phyloP scores from a whole-genome alignment of 2,797 vertebrate genomes.

The Mormyrops attenuatus region DNA sequence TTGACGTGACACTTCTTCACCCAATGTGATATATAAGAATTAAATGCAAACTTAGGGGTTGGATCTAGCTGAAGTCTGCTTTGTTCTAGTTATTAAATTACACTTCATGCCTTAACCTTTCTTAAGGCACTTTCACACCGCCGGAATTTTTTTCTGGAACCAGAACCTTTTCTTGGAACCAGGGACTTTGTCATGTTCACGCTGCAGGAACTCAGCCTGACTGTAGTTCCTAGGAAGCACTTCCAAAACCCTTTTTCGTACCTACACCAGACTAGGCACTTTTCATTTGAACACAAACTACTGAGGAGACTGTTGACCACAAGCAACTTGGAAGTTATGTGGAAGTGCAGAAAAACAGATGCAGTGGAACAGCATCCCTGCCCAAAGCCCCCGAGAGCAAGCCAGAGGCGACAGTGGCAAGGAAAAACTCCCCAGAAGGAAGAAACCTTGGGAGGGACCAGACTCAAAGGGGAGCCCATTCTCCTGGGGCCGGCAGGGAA shows the following conservation, averaged over 20 bases:
- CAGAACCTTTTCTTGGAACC: background rate
- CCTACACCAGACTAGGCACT: background rate
- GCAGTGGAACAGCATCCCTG: background rate
- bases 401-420: too few relatives aligned
- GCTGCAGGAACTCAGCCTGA: too few relatives aligned
- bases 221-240: background rate
- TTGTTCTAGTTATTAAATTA: background rate
- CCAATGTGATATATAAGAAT: background rate
- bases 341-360: background rate
- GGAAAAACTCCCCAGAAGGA: too few relatives aligned
- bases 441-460: too few relatives aligned
- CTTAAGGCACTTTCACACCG: background rate
- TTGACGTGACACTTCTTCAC: background rate
- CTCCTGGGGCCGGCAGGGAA: too few relatives aligned
- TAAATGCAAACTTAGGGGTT: background rate
- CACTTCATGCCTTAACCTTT: background rate
- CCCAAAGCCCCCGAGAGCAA: too few relatives aligned
- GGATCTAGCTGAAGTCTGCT: background rate
- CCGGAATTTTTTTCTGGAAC: background rate
- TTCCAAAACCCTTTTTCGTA: background rate
- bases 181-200: background rate
- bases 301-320: background rate
- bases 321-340: background rate
- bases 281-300: background rate
- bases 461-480: too few relatives aligned